Evolutionary conservation across 2,797 vertebrate genomes (phyloP).

Genomic region (Platalea minor): DNA sequence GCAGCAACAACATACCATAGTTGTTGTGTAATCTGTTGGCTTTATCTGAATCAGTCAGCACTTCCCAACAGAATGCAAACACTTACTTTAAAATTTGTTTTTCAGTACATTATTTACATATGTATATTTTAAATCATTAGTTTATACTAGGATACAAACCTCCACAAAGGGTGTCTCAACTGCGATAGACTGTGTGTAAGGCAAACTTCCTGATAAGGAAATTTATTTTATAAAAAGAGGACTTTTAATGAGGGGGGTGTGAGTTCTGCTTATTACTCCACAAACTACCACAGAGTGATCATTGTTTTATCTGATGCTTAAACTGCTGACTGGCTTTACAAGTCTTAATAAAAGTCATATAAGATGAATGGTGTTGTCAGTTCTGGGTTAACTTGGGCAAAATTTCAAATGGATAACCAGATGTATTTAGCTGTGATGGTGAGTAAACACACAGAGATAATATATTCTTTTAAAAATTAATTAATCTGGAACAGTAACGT

Average conservation of each 20-base stretch:
- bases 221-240: background rate
- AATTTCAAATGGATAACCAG: background rate
- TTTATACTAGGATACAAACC: background rate
- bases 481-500: background rate
- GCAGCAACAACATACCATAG: conserved; percentile 65
- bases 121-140: background rate
- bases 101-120: background rate
- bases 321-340: conserved; percentile 41
- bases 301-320: conserved; percentile 8
- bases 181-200: background rate
- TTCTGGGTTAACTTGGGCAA: background rate
- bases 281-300: background rate
- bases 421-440: background rate
- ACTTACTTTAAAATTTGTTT: conserved; percentile 20
- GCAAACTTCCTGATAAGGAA: background rate
- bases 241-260: background rate
- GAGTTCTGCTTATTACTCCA: background rate
- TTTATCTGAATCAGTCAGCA: conserved; percentile 71
- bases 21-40: conserved; percentile 64
- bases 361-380: background rate
- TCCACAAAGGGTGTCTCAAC: background rate
- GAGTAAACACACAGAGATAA: background rate
- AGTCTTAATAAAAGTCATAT: background rate
- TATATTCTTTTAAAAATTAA: background rate
- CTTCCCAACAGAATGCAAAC: conserved; percentile 51